Evolutionary conservation across 2,797 vertebrate genomes (phyloP).

Genomic region (Holocentrus rufus): DNA sequence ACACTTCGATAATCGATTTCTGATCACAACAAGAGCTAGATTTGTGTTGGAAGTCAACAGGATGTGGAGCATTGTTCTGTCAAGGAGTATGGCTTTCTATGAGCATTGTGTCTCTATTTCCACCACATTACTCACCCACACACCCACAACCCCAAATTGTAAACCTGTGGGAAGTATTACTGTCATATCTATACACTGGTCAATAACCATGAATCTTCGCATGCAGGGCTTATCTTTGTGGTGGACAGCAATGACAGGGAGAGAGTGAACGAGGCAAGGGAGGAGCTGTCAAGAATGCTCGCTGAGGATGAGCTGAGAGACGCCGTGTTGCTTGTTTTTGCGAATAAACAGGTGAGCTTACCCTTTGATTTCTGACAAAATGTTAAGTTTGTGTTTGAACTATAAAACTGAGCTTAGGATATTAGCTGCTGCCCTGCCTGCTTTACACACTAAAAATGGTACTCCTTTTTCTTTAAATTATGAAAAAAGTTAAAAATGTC

Average conservation of each 20-base stretch:
- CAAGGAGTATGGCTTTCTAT: background rate
- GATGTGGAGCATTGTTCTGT: background rate
- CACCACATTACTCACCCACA: too few species aligned
- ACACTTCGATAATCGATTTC: background rate
- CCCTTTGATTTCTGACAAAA: background rate
- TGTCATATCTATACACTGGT: background rate
- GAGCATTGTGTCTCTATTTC: background rate
- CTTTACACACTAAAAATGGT: background rate
- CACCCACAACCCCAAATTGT: too few species aligned
- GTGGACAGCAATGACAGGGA: constrained; percentile 91
- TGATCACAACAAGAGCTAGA: background rate
- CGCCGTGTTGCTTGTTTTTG: constrained; percentile 87
- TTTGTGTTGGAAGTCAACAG: too few species aligned
- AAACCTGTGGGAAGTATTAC: too few species aligned
- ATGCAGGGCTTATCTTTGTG: constrained; percentile 88
- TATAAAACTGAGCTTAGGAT: background rate
- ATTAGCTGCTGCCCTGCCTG: background rate
- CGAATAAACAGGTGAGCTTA: constrained; percentile 87
- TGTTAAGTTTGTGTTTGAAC: background rate
- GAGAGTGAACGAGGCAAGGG: constrained; percentile 86
- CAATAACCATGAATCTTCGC: background rate
- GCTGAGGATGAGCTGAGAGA: constrained; percentile 88
- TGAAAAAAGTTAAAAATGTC: background rate
- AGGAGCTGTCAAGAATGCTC: constrained; percentile 86
- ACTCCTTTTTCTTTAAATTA: background rate